Base-by-base conservation (phyloP, 2,797 vertebrate species). In the Sebastes wilsoni region DNA sequence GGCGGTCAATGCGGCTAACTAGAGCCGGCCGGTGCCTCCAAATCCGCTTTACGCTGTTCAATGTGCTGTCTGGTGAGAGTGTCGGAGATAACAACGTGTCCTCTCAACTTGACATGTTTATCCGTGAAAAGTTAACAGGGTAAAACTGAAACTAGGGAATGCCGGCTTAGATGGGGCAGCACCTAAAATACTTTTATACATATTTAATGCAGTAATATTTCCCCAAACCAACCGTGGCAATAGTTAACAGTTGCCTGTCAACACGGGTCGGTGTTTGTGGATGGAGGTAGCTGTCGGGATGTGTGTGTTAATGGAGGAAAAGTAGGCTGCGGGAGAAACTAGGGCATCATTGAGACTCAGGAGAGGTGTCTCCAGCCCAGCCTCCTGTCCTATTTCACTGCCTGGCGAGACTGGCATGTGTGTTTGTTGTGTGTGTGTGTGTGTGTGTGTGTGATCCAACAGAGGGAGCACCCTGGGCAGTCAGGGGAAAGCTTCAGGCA, bases 321-420 rank as follows among this genome's bases (percentile, higher is more conserved):
- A 95, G 88, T 94, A 95, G 92, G 94, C 89, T 92, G 85, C 87
- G 74, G 75, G 56, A 93, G 87, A 94, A 95, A 94, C 77, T 94
- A 92, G 94, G 93, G 79, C 94, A 94, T 79, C 87, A 58, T 72
- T 65, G 70, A 90, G 89, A 88, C 93, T 90, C 93, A 82, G 84
- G 92, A 94, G 94, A 94, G 86, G 90, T 91, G 91, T 94, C 89
- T 93, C 85, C 92, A 93, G 80, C 86, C 81, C 88, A 87, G 89
- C 91, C 90, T 92, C 81, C 88, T 92, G 92, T 93, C 93, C 94
- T 94, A 94, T 83, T 94, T 94, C 88, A 87, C 73, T 71, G 85
- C 85, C 87, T 90, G 89, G 85, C 79, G 80, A 93, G 90, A 93
- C 90, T 91, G 86, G 87, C 86, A 84, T 90, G 81, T 86, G 82